A percentile compares a stretch with the other conserved stretches of the same genome.
Conservation (phyloP, 2,888 invertebrate species). For the Amitus sp. region DNA sequence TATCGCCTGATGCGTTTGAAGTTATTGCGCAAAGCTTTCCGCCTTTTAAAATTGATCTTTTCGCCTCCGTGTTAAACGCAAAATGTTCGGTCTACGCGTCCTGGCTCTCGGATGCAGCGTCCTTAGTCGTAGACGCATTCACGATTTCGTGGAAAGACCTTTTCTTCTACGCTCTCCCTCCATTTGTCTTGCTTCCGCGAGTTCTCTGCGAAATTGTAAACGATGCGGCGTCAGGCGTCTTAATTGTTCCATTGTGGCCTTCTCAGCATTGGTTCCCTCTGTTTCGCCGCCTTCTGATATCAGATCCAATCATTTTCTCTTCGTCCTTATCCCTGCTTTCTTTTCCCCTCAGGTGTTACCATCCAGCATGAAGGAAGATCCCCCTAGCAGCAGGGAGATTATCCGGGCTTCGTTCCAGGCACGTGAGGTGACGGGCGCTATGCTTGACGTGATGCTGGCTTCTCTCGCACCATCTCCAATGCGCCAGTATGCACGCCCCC, state of each 20-base stretch:
- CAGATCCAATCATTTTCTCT: background rate
- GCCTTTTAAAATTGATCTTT: background rate
- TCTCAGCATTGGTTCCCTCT: slow-evolving; percentile 44
- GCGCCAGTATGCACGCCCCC: slow-evolving; percentile 13
- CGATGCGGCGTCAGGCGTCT: background rate
- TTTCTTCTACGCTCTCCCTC: slow-evolving; percentile 5
- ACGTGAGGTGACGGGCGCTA: slow-evolving; percentile 3
- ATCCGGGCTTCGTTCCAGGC: slow-evolving; percentile 14
- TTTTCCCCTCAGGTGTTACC: slow-evolving; percentile 2
- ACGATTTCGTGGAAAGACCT: background rate
- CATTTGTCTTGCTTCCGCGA: background rate
- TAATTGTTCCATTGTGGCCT: background rate
- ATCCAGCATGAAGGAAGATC: slow-evolving; percentile 20
- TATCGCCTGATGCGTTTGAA: background rate
- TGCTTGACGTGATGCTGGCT: slow-evolving; percentile 7
- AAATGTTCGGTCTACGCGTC: background rate
- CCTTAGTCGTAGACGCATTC: background rate
- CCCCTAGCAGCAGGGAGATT: slow-evolving; percentile 33
- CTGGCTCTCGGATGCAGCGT: background rate
- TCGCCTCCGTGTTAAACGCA: background rate
- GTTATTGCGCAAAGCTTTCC: background rate
- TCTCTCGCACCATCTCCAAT: slow-evolving; percentile 26
- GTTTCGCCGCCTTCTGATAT: slow-evolving; percentile 17
- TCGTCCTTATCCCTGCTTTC: slow-evolving; percentile 25
- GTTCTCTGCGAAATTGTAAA: background rate